A percentile compares a stretch with the other conserved stretches of the same genome.
phyloP scores from a whole-genome alignment of 2,797 vertebrate genomes.

The Darevskia nairensis region DNA sequence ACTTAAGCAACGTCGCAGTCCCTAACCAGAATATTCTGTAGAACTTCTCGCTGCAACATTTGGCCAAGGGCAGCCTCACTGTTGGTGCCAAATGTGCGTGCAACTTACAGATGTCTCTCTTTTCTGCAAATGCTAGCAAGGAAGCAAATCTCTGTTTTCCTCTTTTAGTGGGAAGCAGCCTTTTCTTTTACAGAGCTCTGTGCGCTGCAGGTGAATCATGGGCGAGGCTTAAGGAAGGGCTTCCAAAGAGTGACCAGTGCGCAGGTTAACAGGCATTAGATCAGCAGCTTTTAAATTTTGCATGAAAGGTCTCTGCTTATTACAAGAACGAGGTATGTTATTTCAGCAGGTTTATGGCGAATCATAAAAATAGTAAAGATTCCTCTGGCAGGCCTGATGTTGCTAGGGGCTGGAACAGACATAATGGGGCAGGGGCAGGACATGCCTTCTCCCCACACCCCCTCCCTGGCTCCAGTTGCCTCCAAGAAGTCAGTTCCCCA shows the following conservation, averaged over 20 bases:
- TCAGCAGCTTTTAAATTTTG: slow-evolving; percentile 3
- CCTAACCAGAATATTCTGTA: neutral
- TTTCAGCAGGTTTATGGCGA: neutral
- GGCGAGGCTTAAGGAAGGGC: neutral
- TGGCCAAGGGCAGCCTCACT: neutral
- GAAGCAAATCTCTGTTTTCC: neutral
- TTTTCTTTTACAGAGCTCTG: neutral
- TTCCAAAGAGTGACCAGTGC: neutral
- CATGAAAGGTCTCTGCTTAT: neutral
- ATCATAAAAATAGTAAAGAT: slow-evolving; percentile 1
- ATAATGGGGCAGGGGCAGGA: neutral
- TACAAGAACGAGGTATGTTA: neutral
- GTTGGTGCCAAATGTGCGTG: neutral
- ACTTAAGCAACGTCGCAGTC: no score
- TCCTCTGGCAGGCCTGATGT: neutral
- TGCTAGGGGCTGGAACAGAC: neutral
- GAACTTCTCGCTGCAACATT: neutral
- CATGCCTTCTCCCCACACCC: neutral
- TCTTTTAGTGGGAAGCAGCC: neutral
- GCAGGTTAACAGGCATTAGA: neutral
- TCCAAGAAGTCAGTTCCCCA: neutral
- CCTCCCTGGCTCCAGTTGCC: neutral
- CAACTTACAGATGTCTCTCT: neutral
- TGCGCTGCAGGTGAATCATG: neutral
- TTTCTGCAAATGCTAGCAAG: slow-evolving; percentile 1